These are phyloP conservation scores for Lateolabrax maculatus DNA, from an alignment of 2,797 vertebrate genomes.

Conservation along the genomic window DNA sequence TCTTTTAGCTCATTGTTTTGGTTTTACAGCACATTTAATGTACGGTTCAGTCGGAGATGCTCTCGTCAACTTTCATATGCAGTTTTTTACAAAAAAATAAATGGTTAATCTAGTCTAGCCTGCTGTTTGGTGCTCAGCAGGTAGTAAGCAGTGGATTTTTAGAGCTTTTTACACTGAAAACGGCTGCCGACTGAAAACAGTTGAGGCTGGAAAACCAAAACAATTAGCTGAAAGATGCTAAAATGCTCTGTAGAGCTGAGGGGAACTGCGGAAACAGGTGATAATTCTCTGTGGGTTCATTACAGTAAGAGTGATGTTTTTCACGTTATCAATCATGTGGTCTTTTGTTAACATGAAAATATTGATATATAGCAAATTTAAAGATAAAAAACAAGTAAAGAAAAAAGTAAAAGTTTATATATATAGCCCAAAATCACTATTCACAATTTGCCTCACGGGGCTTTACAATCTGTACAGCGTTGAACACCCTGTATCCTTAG, in stretches of 20 bases:
- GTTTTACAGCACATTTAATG: background rate
- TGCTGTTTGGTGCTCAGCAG: background rate
- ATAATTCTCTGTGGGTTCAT: background rate
- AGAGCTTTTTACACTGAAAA: background rate
- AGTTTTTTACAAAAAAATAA: background rate
- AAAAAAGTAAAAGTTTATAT: too few species aligned
- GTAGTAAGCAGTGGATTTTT: background rate
- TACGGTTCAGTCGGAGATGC: background rate
- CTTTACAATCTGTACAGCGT: too few species aligned
- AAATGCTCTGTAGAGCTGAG: background rate
- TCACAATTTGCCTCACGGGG: too few species aligned
- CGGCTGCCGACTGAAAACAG: background rate
- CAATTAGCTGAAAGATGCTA: background rate
- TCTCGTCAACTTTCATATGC: background rate
- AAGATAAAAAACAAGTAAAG: too few species aligned
- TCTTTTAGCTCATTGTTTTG: background rate
- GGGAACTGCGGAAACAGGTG: background rate
- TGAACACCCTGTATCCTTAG: too few species aligned
- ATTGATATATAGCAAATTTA: background rate
- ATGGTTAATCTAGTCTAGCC: too few species aligned
- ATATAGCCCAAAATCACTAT: too few species aligned
- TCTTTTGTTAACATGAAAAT: background rate
- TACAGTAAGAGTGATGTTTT: background rate
- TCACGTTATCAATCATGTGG: background rate
- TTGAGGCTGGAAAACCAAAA: background rate